Evolutionary conservation across 2,113 vertebrate genomes (phyloP).

Genomic region (Beaufortia kweichowensis): DNA sequence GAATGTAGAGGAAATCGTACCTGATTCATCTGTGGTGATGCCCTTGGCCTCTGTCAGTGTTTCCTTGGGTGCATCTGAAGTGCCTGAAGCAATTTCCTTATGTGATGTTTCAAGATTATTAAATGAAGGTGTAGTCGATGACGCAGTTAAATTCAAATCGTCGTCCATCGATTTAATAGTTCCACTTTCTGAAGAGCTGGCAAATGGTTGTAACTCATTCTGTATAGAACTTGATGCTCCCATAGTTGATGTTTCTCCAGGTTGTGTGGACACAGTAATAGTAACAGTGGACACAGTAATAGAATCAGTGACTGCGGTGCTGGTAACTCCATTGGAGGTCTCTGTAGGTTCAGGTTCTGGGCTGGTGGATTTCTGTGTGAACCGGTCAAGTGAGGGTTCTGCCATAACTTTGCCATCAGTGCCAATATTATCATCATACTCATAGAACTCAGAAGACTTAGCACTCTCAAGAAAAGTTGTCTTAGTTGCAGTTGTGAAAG

Average conservation of each 20-base stretch:
- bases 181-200: neutral
- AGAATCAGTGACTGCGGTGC: neutral
- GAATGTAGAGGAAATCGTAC: neutral
- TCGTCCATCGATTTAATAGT: constrained; percentile 48
- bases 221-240: constrained; percentile 17
- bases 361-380: neutral
- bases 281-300: constrained; percentile 25
- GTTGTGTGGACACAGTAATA: constrained; percentile 51
- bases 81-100: neutral
- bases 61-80: neutral
- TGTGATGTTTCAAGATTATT: neutral
- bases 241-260: constrained; percentile 24
- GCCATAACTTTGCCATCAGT: constrained; percentile 42
- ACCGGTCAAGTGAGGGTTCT: constrained; percentile 21
- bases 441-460: constrained; percentile 44
- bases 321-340: constrained; percentile 20
- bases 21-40: neutral
- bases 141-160: constrained; percentile 42
- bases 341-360: constrained; percentile 14
- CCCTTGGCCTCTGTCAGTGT: constrained; percentile 62
- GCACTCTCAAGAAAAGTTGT: constrained; percentile 8
- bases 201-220: constrained; percentile 4
- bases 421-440: constrained; percentile 46
- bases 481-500: constrained; percentile 3
- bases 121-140: neutral